phyloP scores from a whole-genome alignment of 2,888 invertebrate genomes.

The Folsomia candida region DNA sequence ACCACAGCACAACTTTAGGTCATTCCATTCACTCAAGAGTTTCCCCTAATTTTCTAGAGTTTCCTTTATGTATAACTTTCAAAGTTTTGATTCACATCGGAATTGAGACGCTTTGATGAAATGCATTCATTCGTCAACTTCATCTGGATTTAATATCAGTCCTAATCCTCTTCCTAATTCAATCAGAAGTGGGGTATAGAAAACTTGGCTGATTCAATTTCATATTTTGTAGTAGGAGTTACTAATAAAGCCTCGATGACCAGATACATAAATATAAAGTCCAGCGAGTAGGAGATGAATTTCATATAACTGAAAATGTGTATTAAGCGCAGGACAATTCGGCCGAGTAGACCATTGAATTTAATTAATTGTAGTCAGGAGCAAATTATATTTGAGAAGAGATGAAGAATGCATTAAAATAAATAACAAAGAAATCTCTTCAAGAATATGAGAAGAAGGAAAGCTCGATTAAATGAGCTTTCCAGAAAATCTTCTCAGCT shows the following conservation, averaged over 20 bases:
- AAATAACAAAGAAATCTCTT: not conserved
- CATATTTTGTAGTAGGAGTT: no score
- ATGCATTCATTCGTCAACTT: not conserved
- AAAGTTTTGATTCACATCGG: not conserved
- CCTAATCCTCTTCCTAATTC: not conserved
- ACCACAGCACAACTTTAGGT: no score
- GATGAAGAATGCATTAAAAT: no score
- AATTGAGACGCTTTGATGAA: not conserved
- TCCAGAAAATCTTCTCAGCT: slow-evolving; percentile 26
- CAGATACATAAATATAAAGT: no score
- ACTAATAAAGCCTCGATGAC: no score
- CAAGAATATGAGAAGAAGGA: slow-evolving; percentile 27
- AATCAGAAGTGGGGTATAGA: not conserved
- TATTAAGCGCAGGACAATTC: no score
- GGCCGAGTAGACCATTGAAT: no score
- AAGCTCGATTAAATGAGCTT: slow-evolving; percentile 45
- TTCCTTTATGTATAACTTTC: not conserved
- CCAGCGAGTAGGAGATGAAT: no score
- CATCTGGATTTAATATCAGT: not conserved
- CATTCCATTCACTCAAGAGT: not conserved
- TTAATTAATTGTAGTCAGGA: no score
- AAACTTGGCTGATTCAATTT: no score
- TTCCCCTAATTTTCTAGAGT: not conserved
- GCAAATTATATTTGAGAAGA: no score
- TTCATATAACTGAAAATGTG: no score